Evolutionary conservation across 2,888 invertebrate species (phyloP), one percentile per base, ranked within the genome.

Genomic region (Trichacis sp.): DNA sequence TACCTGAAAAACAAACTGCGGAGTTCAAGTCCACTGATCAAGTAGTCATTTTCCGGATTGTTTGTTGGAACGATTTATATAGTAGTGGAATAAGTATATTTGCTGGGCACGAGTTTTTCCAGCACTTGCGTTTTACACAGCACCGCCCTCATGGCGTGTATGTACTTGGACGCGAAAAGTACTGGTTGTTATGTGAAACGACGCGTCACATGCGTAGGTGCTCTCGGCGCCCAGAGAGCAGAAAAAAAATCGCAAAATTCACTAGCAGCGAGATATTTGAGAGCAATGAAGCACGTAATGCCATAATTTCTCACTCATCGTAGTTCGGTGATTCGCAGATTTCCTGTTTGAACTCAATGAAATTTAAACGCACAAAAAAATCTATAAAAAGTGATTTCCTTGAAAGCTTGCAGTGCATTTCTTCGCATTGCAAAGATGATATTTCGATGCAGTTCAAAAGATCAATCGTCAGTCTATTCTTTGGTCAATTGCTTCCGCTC

Each of bases 151-250:
- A 29, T 47, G 24, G 15, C 29, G 29, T 29, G 9, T n/a, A 20
- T 11, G 6, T 29, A 24, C 24, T 24, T 8, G 24, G 24, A 24
- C 14, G 46, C 12, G 46, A 24, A 24, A 47, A 47, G 33, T 36
- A 19, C 19, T 19, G 38, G 42, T 24, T 38, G 42, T 30, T n/a
- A 45, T 33, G 43, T 43, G 50, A 68, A 56, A 33, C 58, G 64
- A 46, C 55, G 47, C 55, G 52, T 68, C 60, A 61, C 58, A 58
- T 47, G 64, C 61, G 69, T 69, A 54, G 64, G 58, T 52, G 68
- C 54, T 42, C 15, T 38, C 42, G 47, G 14, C 45, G 51, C 15
- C 17, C 45, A 6, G 4, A 14, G 30, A 53, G 52, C 43, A 60
- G n/a, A n/a, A n/a, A 57, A 55, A 54, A 60, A 61, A 33, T 33